Evolutionary conservation across 2,113 vertebrate species (phyloP).

Genomic region (Serinus canaria): DNA sequence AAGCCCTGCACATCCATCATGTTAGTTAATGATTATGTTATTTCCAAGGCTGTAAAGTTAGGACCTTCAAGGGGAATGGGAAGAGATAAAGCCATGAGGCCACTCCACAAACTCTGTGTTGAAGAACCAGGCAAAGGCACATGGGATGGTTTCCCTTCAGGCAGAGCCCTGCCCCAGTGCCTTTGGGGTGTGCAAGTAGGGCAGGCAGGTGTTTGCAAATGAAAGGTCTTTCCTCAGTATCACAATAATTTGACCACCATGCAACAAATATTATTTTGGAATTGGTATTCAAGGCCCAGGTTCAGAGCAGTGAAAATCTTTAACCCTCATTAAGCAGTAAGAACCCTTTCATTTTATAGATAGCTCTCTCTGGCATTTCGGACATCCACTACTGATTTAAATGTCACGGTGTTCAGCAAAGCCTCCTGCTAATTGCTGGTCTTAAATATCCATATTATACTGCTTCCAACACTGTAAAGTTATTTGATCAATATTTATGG

Average conservation of each 20-base stretch:
- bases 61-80: not conserved
- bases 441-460: not conserved
- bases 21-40: not conserved
- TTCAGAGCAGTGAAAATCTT: not conserved
- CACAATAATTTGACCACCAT: not conserved
- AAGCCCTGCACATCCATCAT: not conserved
- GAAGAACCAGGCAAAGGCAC: not conserved
- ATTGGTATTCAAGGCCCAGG: not conserved
- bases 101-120: not conserved
- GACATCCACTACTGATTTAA: not conserved
- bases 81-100: not conserved
- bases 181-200: fast-evolving
- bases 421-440: not conserved
- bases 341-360: not conserved
- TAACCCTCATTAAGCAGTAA: not conserved
- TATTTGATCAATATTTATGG: not conserved
- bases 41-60: not conserved
- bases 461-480: not conserved
- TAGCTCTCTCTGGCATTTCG: not conserved
- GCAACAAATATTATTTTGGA: not conserved
- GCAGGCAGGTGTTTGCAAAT: not conserved
- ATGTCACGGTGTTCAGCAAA: not conserved
- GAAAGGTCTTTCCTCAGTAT: not conserved
- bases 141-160: not conserved
- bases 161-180: not conserved